Percentiles rank a stretch among this genome's conserved stretches.
Conservation (phyloP, 1,140 invertebrate genomes). For the Sinella curviseta region DNA sequence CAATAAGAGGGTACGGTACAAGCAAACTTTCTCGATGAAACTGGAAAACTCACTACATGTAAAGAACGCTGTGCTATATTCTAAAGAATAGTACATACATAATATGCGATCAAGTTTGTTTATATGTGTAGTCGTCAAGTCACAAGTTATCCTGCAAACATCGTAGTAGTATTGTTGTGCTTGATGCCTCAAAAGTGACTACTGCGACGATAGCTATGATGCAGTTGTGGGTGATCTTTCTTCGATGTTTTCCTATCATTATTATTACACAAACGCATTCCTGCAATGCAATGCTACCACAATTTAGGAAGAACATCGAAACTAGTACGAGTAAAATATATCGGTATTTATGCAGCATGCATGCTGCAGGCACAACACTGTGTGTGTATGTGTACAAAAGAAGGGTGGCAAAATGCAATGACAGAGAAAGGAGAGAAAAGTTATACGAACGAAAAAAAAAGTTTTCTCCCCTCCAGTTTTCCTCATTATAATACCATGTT, state of each 20-base stretch:
- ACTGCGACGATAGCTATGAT: neutral
- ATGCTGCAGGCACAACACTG: neutral
- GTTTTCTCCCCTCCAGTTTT: conserved; percentile 12
- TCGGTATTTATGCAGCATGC: neutral
- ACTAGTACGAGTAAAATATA: neutral
- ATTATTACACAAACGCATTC: neutral
- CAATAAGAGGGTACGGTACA: neutral
- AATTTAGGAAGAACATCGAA: neutral
- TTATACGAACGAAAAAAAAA: neutral
- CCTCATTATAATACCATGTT: conserved; percentile 1
- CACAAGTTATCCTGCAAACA: too few relatives aligned
- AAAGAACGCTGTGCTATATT: too few relatives aligned
- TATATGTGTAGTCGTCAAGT: too few relatives aligned
- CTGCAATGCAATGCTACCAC: too few relatives aligned
- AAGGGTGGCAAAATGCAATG: neutral
- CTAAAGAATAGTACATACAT: too few relatives aligned
- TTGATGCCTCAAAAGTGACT: neutral
- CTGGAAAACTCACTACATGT: neutral
- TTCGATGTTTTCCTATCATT: neutral
- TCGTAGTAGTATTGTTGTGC: neutral
- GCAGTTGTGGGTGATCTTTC: neutral
- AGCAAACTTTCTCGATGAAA: neutral
- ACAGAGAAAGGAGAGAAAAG: neutral
- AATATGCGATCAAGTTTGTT: too few relatives aligned
- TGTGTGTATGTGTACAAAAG: neutral